Conservation (phyloP, 2,797 vertebrate species). For the Neopelma chrysocephalum region DNA sequence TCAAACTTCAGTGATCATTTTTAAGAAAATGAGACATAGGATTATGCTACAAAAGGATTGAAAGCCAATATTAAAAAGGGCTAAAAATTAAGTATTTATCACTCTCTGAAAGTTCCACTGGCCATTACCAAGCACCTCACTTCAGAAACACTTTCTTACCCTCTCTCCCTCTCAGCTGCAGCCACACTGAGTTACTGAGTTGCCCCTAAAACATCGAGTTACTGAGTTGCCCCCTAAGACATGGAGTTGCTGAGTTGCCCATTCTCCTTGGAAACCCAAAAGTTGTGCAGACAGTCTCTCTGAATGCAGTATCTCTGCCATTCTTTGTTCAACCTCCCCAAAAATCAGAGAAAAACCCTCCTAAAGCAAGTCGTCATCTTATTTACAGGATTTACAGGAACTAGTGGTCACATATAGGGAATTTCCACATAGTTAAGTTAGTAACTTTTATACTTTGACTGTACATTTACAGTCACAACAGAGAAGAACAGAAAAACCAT, state of each 20-base stretch:
- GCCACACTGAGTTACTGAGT: neutral
- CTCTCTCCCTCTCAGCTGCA: neutral
- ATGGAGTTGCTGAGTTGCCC: neutral
- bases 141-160: neutral
- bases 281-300: neutral
- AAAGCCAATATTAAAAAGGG: neutral
- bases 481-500: neutral
- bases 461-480: neutral
- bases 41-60: neutral
- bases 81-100: neutral
- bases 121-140: neutral
- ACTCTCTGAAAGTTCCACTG: neutral
- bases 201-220: neutral
- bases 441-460: neutral
- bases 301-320: fast-evolving
- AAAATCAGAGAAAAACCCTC: neutral
- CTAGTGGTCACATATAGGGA: neutral
- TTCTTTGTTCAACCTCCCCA: neutral
- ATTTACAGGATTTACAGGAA: constrained; percentile 61
- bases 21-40: neutral
- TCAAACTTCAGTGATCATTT: neutral
- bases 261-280: neutral
- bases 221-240: neutral
- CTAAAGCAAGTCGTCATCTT: neutral
- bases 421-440: constrained; percentile 2